Conservation (phyloP, 2,888 invertebrate species). For the Ochropleura plecta region DNA sequence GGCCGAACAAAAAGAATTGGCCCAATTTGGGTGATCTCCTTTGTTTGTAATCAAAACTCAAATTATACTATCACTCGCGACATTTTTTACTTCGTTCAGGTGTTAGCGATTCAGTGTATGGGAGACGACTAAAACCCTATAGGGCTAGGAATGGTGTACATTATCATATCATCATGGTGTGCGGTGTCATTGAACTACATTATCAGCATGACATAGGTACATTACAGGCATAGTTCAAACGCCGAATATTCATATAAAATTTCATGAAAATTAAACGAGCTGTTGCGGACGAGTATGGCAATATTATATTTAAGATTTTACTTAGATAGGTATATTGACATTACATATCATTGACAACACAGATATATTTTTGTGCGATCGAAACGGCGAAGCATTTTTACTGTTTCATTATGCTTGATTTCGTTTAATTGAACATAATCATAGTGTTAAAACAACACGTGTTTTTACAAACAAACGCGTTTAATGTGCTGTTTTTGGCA, state of each 20-base stretch:
- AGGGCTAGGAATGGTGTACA: not conserved
- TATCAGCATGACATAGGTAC: slow-evolving; percentile 15
- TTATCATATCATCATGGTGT: not conserved
- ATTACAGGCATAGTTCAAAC: not conserved
- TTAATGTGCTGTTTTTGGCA: not conserved
- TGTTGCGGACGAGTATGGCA: too few species aligned
- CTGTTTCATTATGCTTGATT: not conserved
- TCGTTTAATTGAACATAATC: not conserved
- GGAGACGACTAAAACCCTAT: not conserved
- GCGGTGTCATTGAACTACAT: not conserved
- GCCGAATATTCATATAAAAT: too few species aligned
- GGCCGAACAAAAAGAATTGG: too few species aligned
- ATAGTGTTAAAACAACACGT: not conserved
- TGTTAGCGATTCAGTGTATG: not conserved
- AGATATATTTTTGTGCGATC: not conserved
- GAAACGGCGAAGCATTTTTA: not conserved
- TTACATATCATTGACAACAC: not conserved
- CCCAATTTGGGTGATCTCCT: too few species aligned
- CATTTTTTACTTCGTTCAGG: not conserved
- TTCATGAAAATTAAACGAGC: too few species aligned
- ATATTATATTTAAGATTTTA: too few species aligned
- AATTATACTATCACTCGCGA: not conserved
- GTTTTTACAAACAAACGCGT: not conserved
- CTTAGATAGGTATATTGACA: too few species aligned
- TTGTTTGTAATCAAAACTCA: not conserved